These are phyloP conservation scores for Eupeodes luniger DNA, from an alignment of 2,888 invertebrate genomes.

Conservation along the genomic window DNA sequence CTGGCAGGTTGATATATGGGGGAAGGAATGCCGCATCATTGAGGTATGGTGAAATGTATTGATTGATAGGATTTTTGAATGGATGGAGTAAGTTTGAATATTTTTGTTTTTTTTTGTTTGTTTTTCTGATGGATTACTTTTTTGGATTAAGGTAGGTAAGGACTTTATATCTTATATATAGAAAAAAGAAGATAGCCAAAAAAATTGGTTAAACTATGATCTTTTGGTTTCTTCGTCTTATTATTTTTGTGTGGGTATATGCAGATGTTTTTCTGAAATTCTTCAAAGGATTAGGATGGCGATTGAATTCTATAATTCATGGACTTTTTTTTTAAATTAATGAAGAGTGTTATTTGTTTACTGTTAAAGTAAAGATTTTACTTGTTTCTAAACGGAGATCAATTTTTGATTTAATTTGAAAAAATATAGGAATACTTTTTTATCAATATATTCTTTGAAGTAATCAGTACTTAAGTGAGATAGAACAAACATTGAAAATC, in stretches of 20 bases:
- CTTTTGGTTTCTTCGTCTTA: neutral
- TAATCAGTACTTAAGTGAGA: no score
- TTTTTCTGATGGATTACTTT: slow-evolving; percentile 3
- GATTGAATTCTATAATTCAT: no score
- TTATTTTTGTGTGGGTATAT: neutral
- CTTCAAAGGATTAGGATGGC: no score
- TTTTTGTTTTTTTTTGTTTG: slow-evolving; percentile 9
- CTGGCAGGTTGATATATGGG: neutral
- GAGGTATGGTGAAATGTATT: slow-evolving; percentile 41
- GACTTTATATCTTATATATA: neutral
- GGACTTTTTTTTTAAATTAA: no score
- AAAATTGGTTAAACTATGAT: neutral
- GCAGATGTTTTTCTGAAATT: no score
- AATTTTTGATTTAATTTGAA: no score
- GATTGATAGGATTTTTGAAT: slow-evolving; percentile 48
- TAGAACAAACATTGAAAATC: no score
- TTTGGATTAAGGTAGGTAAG: slow-evolving; percentile 27
- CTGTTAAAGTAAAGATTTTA: no score
- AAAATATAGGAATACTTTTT: no score
- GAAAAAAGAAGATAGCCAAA: neutral
- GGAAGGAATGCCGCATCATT: slow-evolving; percentile 10
- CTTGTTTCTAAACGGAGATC: no score
- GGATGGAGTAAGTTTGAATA: slow-evolving; percentile 29
- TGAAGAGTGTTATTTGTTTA: no score
- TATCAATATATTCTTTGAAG: no score